phyloP scores from a whole-genome alignment of 2,113 vertebrate genomes.

The Corvus cornix region DNA sequence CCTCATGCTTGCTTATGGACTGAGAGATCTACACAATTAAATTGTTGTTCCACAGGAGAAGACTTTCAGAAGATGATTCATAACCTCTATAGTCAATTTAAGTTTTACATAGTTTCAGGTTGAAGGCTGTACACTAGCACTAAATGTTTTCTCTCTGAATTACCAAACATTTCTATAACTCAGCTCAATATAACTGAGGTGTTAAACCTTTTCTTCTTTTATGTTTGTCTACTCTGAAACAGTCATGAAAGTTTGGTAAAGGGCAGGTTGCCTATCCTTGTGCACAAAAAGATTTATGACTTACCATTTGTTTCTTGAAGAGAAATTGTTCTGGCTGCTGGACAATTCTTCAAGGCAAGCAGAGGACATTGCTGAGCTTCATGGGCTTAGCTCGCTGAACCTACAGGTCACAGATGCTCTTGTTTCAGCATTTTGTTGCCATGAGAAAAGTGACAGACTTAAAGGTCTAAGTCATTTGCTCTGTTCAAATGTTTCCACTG shows the following conservation, averaged over 20 bases:
- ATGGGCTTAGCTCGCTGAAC: background rate
- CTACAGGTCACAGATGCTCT: background rate
- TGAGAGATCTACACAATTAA: background rate
- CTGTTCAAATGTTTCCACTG: background rate
- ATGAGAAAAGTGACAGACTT: background rate
- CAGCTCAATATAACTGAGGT: background rate
- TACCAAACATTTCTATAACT: background rate
- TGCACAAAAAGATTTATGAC: background rate
- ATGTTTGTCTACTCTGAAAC: background rate
- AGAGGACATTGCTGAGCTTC: background rate
- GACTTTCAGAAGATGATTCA: background rate
- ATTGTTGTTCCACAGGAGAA: background rate
- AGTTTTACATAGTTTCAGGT: background rate
- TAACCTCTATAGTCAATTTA: background rate
- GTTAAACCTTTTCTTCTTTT: background rate
- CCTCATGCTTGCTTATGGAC: background rate
- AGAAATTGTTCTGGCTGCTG: background rate
- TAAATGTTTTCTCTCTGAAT: background rate
- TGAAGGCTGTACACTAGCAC: background rate
- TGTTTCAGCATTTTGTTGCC: background rate
- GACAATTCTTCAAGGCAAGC: background rate
- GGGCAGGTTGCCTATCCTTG: background rate
- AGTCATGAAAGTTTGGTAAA: background rate
- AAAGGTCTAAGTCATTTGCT: background rate
- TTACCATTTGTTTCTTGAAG: background rate